phyloP scores from a whole-genome alignment of 2,113 vertebrate genomes.

The Ceyx cyanopectus region DNA sequence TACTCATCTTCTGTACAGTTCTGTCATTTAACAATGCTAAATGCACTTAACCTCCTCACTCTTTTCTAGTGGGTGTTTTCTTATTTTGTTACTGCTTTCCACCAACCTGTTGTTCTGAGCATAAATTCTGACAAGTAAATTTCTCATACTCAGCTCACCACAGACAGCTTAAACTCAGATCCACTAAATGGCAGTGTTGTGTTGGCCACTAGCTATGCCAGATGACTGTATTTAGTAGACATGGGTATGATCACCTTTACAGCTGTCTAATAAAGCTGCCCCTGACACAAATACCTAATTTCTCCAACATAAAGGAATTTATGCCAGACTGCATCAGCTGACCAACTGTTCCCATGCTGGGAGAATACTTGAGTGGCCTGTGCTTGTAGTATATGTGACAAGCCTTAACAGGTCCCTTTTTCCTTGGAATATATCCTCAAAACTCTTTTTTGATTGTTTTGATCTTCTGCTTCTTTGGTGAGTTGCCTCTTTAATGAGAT shows the following conservation, averaged over 20 bases:
- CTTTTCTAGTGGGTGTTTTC: neutral
- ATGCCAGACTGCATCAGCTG: neutral
- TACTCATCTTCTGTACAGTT: neutral
- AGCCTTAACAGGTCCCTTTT: constrained; percentile 32
- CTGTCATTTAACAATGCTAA: neutral
- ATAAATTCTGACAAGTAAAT: neutral
- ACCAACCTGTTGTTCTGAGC: neutral
- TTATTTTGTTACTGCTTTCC: neutral
- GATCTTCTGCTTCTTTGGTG: constrained; percentile 43
- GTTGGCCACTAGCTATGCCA: neutral
- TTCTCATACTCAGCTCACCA: neutral
- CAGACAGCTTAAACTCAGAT: neutral
- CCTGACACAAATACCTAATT: neutral
- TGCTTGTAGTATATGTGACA: constrained; percentile 5
- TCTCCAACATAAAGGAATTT: neutral
- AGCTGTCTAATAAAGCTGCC: neutral
- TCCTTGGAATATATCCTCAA: constrained; percentile 15
- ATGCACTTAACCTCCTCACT: neutral
- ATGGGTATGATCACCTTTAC: neutral
- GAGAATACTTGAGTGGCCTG: neutral
- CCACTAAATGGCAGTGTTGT: neutral
- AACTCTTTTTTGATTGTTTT: constrained; percentile 47
- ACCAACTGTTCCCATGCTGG: neutral
- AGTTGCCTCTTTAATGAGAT: constrained; percentile 43
- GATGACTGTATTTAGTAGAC: neutral